Percentiles rank a stretch among this genome's conserved stretches.
Evolutionary conservation across 1,140 invertebrate genomes (phyloP).

Genomic region (Babylonia areolata): DNA sequence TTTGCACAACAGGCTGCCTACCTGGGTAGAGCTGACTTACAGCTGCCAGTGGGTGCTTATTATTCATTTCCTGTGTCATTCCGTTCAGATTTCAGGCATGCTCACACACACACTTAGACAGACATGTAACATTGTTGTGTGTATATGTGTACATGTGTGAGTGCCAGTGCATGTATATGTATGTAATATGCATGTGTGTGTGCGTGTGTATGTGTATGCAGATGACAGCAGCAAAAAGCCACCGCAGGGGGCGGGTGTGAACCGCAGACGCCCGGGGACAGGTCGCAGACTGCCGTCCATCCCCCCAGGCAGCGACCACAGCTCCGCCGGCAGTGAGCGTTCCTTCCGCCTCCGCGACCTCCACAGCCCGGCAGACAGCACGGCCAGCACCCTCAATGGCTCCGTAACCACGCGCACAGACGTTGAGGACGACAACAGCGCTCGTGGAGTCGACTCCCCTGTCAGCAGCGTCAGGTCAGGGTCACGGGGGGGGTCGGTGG

Average conservation of each 20-base stretch:
- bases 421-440: neutral
- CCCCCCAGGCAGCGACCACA: constrained; percentile 54
- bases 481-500: neutral
- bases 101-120: no score
- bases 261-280: constrained; percentile 68
- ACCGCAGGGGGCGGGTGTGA: constrained; percentile 4
- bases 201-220: neutral
- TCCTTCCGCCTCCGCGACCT: constrained; percentile 47
- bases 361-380: neutral
- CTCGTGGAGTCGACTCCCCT: no score
- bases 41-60: no score
- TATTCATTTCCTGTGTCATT: no score
- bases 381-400: neutral
- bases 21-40: no score
- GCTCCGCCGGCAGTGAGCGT: constrained; percentile 61
- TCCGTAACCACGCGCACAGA: neutral
- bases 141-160: neutral
- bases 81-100: no score
- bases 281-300: constrained; percentile 72
- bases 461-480: neutral
- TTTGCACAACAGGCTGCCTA: no score
- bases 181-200: neutral
- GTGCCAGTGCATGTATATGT: neutral
- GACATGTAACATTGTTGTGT: no score
- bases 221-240: constrained; percentile 46